These are phyloP conservation scores for Tympanuchus pallidicinctus DNA, from an alignment of 2,113 vertebrate species.

Conservation along the genomic window DNA sequence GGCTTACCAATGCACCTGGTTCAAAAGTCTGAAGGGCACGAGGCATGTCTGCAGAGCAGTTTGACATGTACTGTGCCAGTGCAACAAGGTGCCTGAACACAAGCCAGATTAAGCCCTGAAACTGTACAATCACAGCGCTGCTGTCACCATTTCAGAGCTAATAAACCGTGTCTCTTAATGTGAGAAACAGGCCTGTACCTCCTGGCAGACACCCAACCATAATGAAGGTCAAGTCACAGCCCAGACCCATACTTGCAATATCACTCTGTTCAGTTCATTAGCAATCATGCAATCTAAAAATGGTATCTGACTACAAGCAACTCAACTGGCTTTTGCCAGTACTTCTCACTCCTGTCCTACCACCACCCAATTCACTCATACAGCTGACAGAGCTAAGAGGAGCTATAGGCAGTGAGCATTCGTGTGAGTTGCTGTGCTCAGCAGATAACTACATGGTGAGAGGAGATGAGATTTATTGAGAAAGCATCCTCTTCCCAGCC, in stretches of 20 bases:
- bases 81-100: not conserved
- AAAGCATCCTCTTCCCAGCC: not conserved
- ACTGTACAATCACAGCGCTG: rapidly evolving
- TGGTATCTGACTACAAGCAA: not conserved
- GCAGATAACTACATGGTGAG: not conserved
- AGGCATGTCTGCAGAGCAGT: not conserved
- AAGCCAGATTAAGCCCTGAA: not conserved
- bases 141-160: not conserved
- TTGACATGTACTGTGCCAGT: not conserved
- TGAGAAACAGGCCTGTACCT: not conserved
- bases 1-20: not conserved
- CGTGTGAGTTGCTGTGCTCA: not conserved
- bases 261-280: not conserved
- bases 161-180: not conserved
- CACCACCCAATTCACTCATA: not conserved
- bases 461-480: not conserved
- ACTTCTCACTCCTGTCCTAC: not conserved
- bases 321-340: not conserved
- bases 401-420: not conserved
- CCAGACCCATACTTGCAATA: not conserved
- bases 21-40: conserved; percentile 21
- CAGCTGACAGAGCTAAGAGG: not conserved
- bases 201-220: not conserved
- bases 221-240: not conserved
- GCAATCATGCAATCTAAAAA: not conserved